Base-by-base conservation (phyloP, 2,797 vertebrate genomes). In the Serranus cabrilla region DNA sequence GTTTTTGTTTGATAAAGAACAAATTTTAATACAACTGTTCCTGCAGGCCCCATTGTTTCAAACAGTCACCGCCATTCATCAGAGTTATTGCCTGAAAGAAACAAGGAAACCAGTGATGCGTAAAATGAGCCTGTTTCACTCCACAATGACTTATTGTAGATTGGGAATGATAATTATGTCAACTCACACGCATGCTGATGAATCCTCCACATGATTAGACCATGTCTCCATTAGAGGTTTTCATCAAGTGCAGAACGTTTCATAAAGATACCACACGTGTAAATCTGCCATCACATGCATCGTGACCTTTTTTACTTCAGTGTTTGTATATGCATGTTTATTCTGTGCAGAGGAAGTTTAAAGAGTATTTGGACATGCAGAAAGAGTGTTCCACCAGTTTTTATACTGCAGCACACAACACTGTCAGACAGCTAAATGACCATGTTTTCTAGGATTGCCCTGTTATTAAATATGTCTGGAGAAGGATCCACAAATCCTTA, bases 61-160 rank as follows among this genome's bases (percentile, higher is more conserved):
- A 17, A 68, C 73, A 34, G 72, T 21, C 31, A 12, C 43, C 69
- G 16, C 46, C 31, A 67, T 71, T 85, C 70, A 71, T 84, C 52
- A 74, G 17, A 64, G 54, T 59, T 74, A 62, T 46, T 65, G 71
- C 55, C 70, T 69, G 72, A 46, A 45, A 52, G 62, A 75, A 61
- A 78, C 37, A 72, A 75, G 56, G 14, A 69, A 64, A 50, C 42
- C 11, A 52, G 64, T 47, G 71, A 71, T 71, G 85, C 63, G 21
- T 80, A 52, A 83, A 88, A 84, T 81, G 23, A 76, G 59, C 17
- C 34, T 18, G n/a, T 78, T 83, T 84, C 65, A 78, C 7, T 74
- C 63, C 31, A 67, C 66, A 74, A 67, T 54, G 57, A 64, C 59
- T 66, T 74, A 69, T 52, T 84, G 56, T 70, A 12, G 49, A 71